These are phyloP conservation scores for Pomacea maculata DNA, from an alignment of 1,140 invertebrate species.

Conservation along the genomic window DNA sequence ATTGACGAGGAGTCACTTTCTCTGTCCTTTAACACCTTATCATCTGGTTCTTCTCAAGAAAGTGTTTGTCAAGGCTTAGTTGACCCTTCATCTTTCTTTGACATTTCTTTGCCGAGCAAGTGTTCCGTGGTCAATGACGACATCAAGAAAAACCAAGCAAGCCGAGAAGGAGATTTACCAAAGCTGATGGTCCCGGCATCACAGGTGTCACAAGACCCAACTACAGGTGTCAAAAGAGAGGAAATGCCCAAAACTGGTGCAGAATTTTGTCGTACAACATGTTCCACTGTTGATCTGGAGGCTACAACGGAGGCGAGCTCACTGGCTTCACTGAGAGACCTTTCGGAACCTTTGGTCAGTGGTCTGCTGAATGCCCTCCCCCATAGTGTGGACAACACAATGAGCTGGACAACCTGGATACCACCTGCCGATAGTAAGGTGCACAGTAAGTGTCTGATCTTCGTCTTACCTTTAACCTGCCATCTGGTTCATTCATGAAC, in stretches of 20 bases:
- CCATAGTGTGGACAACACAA: background rate
- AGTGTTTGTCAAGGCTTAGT: background rate
- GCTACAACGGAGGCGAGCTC: background rate
- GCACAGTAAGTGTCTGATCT: constrained; percentile 4
- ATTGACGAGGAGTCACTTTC: background rate
- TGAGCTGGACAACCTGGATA: background rate
- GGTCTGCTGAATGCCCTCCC: background rate
- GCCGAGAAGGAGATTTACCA: too few species aligned
- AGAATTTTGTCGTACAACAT: too few species aligned
- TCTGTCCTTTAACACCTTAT: background rate
- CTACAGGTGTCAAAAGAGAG: too few species aligned
- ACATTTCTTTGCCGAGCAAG: too few species aligned
- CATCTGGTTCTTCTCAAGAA: background rate
- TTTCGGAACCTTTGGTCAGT: background rate
- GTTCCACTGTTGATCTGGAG: background rate
- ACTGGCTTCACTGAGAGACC: constrained; percentile 12
- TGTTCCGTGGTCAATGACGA: too few species aligned
- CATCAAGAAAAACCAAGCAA: too few species aligned
- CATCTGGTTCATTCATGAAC: background rate
- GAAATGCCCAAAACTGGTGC: too few species aligned
- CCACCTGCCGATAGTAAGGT: constrained; percentile 2
- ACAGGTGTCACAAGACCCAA: too few species aligned
- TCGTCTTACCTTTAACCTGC: background rate
- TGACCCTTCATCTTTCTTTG: background rate
- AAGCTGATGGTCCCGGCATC: too few species aligned